Evolutionary conservation across 2,113 vertebrate genomes (phyloP).

Genomic region (Arvicanthis niloticus): DNA sequence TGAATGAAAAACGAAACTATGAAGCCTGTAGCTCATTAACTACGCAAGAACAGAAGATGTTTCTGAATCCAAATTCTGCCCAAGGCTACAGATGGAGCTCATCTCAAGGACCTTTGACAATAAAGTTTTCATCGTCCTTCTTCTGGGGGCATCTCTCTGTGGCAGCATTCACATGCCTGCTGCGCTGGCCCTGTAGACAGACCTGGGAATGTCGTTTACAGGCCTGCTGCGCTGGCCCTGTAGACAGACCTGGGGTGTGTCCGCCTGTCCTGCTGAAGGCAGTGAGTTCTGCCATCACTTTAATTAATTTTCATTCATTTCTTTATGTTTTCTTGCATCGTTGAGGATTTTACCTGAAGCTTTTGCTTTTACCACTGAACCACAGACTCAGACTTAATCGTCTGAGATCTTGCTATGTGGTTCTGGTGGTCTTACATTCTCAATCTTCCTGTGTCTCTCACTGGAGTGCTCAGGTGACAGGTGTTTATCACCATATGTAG

Average conservation of each 20-base stretch:
- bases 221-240: rapidly evolving
- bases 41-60: not conserved
- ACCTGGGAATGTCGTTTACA: not conserved
- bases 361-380: not conserved
- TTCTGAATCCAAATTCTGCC: not conserved
- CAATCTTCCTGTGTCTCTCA: not conserved
- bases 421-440: not conserved
- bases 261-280: not conserved
- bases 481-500: not conserved
- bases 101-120: not conserved
- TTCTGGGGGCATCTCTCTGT: not conserved
- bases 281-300: not conserved
- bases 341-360: not conserved
- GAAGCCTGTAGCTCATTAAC: constrained; percentile 12
- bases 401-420: not conserved
- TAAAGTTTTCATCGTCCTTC: not conserved
- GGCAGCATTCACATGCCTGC: not conserved
- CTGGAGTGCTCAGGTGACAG: not conserved
- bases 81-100: not conserved
- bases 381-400: not conserved
- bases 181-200: not conserved
- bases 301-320: not conserved
- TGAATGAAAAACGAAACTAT: not conserved
- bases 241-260: not conserved
- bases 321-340: not conserved